These are phyloP conservation scores for Cariama cristata DNA, from an alignment of 2,113 vertebrate species.

Conservation along the genomic window DNA sequence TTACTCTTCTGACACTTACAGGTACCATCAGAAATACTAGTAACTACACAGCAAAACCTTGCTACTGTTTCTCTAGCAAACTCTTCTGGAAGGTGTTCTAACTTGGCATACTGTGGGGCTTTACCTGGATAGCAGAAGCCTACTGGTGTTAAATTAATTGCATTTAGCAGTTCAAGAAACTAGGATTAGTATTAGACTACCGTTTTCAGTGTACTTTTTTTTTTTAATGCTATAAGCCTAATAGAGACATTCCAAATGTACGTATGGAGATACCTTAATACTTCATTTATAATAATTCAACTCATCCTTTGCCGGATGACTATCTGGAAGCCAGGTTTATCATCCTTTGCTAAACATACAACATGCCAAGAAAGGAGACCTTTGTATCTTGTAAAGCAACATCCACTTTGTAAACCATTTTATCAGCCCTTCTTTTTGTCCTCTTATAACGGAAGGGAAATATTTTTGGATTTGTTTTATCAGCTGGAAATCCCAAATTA, in stretches of 20 bases:
- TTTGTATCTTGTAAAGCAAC: background rate
- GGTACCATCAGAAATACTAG: background rate
- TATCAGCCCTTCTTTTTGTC: background rate
- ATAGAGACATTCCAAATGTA: background rate
- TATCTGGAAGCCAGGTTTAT: background rate
- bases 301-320: background rate
- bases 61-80: background rate
- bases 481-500: background rate
- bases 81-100: background rate
- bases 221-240: background rate
- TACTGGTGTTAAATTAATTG: background rate
- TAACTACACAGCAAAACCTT: background rate
- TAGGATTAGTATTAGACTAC: background rate
- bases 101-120: background rate
- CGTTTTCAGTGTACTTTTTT: background rate
- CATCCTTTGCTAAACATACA: background rate
- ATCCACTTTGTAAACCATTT: background rate
- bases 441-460: background rate
- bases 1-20: background rate
- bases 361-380: background rate
- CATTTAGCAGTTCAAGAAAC: background rate
- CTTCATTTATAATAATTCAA: background rate
- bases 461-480: background rate
- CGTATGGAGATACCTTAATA: accelerated
- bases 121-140: background rate